phyloP scores from a whole-genome alignment of 1,140 invertebrate species.

The Atopsyche davidsoni region DNA sequence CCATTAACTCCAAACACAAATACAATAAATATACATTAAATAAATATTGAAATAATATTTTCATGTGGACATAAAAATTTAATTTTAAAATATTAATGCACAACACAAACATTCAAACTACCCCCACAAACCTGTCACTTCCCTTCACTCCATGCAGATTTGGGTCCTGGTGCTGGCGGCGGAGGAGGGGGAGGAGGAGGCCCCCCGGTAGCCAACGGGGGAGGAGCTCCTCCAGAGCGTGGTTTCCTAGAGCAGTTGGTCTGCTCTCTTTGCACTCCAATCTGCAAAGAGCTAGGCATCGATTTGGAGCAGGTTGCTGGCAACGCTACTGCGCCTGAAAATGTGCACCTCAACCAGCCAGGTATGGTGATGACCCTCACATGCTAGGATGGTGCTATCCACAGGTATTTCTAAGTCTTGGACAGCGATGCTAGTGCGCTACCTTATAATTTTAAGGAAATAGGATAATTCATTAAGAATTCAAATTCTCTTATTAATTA shows the following conservation, averaged over 20 bases:
- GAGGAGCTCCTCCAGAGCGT: constrained; percentile 32
- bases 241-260: constrained; percentile 44
- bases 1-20: too few relatives aligned
- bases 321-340: constrained; percentile 35
- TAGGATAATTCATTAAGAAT: too few relatives aligned
- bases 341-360: constrained; percentile 28
- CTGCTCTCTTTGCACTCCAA: constrained; percentile 42
- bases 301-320: constrained; percentile 39
- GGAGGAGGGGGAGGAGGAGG: constrained; percentile 33
- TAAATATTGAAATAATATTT: too few relatives aligned
- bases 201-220: constrained; percentile 1
- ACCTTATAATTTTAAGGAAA: too few relatives aligned
- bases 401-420: too few relatives aligned
- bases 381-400: too few relatives aligned
- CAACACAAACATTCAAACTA: not conserved
- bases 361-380: too few relatives aligned
- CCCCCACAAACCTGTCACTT: not conserved
- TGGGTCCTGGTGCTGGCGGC: constrained; percentile 29
- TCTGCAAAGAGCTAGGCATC: constrained; percentile 47
- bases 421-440: too few relatives aligned
- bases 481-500: too few relatives aligned
- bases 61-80: too few relatives aligned
- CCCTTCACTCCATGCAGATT: constrained; percentile 11
- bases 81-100: not conserved
- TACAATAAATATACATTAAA: too few relatives aligned